phyloP scores from a whole-genome alignment of 1,140 invertebrate genomes.

The Scaptomyza montana region DNA sequence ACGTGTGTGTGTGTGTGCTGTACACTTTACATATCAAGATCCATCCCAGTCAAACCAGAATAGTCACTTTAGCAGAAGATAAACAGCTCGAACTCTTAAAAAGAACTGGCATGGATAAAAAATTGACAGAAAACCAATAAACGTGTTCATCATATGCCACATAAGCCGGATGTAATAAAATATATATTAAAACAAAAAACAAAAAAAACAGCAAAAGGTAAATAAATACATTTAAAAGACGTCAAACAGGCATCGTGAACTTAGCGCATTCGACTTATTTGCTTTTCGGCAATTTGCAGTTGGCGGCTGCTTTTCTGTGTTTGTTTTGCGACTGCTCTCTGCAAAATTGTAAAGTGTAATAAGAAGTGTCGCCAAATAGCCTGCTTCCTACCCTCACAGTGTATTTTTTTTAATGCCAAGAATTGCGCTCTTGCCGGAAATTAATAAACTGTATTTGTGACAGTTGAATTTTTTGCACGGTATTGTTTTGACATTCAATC shows the following conservation, averaged over 20 bases:
- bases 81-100: constrained; percentile 39
- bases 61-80: constrained; percentile 33
- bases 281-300: constrained; percentile 18
- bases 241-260: constrained; percentile 52
- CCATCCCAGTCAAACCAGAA: constrained; percentile 54
- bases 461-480: constrained; percentile 45
- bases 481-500: constrained; percentile 17
- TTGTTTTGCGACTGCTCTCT: constrained; percentile 42
- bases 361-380: constrained; percentile 61
- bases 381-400: too few species aligned
- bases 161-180: constrained; percentile 74
- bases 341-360: constrained; percentile 58
- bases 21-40: constrained; percentile 46
- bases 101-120: neutral
- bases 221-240: constrained; percentile 64
- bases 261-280: neutral
- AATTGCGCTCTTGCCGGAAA: constrained; percentile 39
- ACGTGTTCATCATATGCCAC: constrained; percentile 72
- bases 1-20: neutral
- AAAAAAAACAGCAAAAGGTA: constrained; percentile 12
- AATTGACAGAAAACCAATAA: constrained; percentile 64
- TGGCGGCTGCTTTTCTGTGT: constrained; percentile 26
- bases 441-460: constrained; percentile 55
- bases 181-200: constrained; percentile 36
- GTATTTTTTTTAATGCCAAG: constrained; percentile 34